Base-by-base conservation (phyloP, 53 echinoderm and acorn worm genomes). In the Pentamera pediparva region DNA sequence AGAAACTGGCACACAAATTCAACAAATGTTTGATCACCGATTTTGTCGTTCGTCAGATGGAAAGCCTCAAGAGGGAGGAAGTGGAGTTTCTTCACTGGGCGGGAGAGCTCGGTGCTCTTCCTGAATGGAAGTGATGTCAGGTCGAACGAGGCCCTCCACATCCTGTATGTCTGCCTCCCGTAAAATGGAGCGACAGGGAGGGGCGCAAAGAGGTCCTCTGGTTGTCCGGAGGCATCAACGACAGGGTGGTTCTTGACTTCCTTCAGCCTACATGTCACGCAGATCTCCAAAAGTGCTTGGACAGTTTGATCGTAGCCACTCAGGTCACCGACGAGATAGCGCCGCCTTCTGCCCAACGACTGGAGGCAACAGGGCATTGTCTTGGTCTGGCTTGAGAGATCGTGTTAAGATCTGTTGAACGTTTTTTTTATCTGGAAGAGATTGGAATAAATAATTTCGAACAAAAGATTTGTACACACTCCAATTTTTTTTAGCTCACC, bases 111-210 rank as follows among this genome's bases (percentile, higher is more conserved):
- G 63, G 65, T 55, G n/a, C n/a, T n/a, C 25, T 86, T 70, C 43
- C 78, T 87, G 45, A 70, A 61, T 29, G 83, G 47, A 20, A 72
- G 61, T n/a, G 81, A 84, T 0, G 80, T 50, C 5, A 92, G 52
- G 57, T 84, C 81, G 17, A 89, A 37, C 41, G 75, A 57, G 1
- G 89, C 89, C 48, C 89, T 86, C 93, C 93, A 93, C 93, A 93
- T 93, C 49, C 56, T 75, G 47, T 93, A 93, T 2, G 93, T 93
- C 64, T 93, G 93, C 29, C 93, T 74, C 35, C 89, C 93, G 63
- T 5, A 86, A 59, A 19, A 93, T 79, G 33, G 89, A 76, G 30
- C 81, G 56, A 37, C 51, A 38, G 31, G 70, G 5, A 45, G 39
- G 28, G 37, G 76, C 33, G 12, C 33, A 34, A 72, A 72, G 21